Evolutionary conservation across 2,888 invertebrate genomes (phyloP), one percentile per base, ranked within the genome.

Genomic region (Incurvaria masculella): DNA sequence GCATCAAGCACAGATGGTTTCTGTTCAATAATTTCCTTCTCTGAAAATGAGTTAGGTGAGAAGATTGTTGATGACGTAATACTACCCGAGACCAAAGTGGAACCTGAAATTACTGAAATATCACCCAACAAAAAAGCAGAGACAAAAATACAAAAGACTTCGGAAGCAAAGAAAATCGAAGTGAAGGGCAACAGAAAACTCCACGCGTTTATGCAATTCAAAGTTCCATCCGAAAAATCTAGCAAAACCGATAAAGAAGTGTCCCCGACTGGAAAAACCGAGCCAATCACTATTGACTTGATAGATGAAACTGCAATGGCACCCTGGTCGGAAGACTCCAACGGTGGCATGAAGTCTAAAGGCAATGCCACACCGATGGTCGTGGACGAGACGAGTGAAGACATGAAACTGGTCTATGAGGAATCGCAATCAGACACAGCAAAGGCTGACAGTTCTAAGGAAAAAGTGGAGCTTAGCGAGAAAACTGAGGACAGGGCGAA

Each of bases 321-420:
- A 0, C 72, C 79, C 0, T 79, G 79, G 79, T 75, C 75, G 0
- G 76, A 80, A 38, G 76, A 76, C 52, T 73, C 74, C n/a, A 72
- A 58, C 55, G 72, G 57, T 42, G 76, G 73, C 5, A 62, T 73
- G 2, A 65, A 44, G n/a, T 17, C 71, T 1, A 66, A 66, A 41
- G 65, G 65, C 0, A 64, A 62, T 44, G 58, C 56, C 2, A 56
- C 51, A 1, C 56, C 58, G 42, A 43, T 53, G 58, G 58, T 59
- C 1, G 50, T 57, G 0, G 59, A 60, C 4, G 79, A 80, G 51
- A 79, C 78, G 46, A 76, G 82, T 8, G 81, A 82, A 58, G 83
- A 85, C 56, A 81, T 85, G 20, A 78, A 82, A 54, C 63, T 85
- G 26, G 72, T 85, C 6, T 83, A 82, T 45, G 82, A 80, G 46